Evolutionary conservation across 2,797 vertebrate genomes (phyloP).

Genomic region (Balearica regulorum): DNA sequence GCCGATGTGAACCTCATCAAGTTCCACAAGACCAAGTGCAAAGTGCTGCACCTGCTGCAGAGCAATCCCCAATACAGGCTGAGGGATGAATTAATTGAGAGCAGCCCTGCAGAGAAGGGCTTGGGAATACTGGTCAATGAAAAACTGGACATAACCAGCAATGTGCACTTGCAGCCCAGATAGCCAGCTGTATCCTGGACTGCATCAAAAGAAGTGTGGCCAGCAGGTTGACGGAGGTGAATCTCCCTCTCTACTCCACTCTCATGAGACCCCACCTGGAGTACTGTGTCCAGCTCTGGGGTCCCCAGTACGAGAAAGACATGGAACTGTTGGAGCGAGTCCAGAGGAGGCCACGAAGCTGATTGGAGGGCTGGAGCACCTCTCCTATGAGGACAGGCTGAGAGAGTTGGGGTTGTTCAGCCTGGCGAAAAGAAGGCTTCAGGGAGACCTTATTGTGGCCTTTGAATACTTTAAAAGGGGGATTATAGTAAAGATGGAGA

Average conservation of each 20-base stretch:
- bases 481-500: background rate
- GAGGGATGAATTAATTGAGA: background rate
- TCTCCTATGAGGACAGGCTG: background rate
- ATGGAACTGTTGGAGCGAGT: background rate
- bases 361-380: too few relatives aligned
- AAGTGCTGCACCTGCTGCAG: too few relatives aligned
- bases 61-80: rapidly evolving
- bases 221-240: background rate
- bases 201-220: background rate
- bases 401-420: rapidly evolving
- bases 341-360: background rate
- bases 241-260: background rate
- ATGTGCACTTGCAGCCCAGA: background rate
- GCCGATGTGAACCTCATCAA: background rate
- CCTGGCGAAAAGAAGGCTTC: background rate
- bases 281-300: background rate
- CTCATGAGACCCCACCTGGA: background rate
- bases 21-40: too few relatives aligned
- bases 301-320: background rate
- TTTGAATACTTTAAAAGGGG: background rate
- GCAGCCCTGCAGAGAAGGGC: background rate
- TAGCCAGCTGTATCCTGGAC: background rate
- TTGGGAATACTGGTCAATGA: background rate
- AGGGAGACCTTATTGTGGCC: rapidly evolving
- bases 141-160: background rate